Evolutionary conservation across 2,888 invertebrate genomes (phyloP).

Genomic region (Apocheima hispidaria): DNA sequence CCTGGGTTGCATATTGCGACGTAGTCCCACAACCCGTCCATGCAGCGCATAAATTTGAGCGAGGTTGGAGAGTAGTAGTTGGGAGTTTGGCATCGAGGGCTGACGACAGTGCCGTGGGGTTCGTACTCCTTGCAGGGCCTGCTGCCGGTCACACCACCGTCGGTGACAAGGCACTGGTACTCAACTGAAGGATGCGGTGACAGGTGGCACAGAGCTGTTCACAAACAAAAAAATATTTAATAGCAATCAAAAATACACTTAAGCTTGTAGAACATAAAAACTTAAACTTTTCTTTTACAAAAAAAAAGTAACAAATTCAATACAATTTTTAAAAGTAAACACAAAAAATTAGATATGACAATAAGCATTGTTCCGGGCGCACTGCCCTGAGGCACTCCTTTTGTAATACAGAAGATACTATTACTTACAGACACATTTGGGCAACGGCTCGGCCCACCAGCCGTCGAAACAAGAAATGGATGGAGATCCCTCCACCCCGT

Average conservation of each 20-base stretch:
- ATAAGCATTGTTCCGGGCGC: background rate
- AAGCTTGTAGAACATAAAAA: no score
- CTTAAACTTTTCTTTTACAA: background rate
- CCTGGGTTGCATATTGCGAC: constrained; percentile 35
- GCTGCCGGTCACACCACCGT: constrained; percentile 23
- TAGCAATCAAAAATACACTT: no score
- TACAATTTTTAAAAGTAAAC: background rate
- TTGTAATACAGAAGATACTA: background rate
- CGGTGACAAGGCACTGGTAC: constrained; percentile 36
- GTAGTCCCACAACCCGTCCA: constrained; percentile 37
- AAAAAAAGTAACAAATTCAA: background rate
- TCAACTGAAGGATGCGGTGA: constrained; percentile 34
- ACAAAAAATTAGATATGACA: background rate
- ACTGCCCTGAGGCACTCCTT: constrained; percentile 13
- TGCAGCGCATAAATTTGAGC: constrained; percentile 35
- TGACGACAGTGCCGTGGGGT: constrained; percentile 31
- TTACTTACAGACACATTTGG: constrained; percentile 53
- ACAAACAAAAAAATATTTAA: background rate
- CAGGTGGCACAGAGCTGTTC: constrained; percentile 35
- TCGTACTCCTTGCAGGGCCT: constrained; percentile 32
- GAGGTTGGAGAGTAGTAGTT: constrained; percentile 35
- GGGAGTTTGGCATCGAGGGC: constrained; percentile 33
- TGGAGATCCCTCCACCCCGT: constrained; percentile 48
- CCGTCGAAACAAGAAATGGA: constrained; percentile 59
- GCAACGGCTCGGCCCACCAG: constrained; percentile 52